Base-by-base conservation (phyloP, 1,140 invertebrate species). In the Parapsyche elsis region DNA sequence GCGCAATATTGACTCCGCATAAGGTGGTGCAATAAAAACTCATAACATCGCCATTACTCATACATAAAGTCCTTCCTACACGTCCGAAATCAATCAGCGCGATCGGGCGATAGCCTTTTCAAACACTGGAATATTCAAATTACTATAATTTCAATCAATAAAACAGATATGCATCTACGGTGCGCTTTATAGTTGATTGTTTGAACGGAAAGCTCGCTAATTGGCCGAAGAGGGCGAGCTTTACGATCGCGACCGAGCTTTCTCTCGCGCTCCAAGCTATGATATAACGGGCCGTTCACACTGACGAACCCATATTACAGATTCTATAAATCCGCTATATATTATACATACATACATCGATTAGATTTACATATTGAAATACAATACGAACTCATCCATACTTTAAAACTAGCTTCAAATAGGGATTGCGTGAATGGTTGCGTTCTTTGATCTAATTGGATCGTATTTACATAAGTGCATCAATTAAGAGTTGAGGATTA, bases 71-170 rank as follows among this genome's bases (percentile, higher is more conserved):
- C 21, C 67, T 30, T 67, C 61, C 61, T 67, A 67, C 61, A 26
- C 30, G 24, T 24, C 10, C 70, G 24, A 49, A 71, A 74, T 74
- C 71, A 74, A 74, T 74, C 45, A n/a, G 26, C 71, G n/a, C 19
- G 14, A 45, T 49, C 49, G 71, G 16, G 46, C 44, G 74, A 76
- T 61, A 76, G 45, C 74, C 74, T 76, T 76, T 24, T 76, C 44
- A 19, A 61, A 21, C 57, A 21, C 57, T 21, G 16, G 16, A 1
- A 45, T 57, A 53, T 53, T 49, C 71, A 76, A 76, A 76, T 76
- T 59, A 76, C 74, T 76, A 59, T 76, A 76, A 76, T 76, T 76
- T 76, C 74, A 59, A 76, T 76, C 74, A 76, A 76, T 76, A 76
- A 76, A 76, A 76, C 49, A 49, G 74, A 76, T 76, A 76, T 26